A percentile compares a stretch with the other conserved stretches of the same genome.
These are phyloP conservation scores for Acrobasis suavella DNA, from an alignment of 2,888 invertebrate species.

Conservation along the genomic window DNA sequence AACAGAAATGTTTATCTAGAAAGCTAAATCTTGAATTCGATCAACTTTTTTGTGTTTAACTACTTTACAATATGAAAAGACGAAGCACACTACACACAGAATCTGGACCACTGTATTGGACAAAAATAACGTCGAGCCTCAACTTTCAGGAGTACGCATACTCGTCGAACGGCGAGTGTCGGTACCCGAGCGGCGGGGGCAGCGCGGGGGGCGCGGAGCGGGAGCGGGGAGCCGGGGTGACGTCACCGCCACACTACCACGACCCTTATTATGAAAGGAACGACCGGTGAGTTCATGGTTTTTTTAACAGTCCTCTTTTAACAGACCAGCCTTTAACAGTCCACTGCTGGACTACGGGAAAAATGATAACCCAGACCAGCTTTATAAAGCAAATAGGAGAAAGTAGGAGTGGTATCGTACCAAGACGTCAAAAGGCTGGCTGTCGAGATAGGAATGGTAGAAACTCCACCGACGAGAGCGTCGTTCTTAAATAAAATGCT, in stretches of 20 bases:
- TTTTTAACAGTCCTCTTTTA: background rate
- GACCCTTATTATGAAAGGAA: conserved; percentile 52
- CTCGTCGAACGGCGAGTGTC: conserved; percentile 61
- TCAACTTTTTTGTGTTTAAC: no score
- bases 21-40: no score
- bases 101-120: background rate
- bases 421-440: no score
- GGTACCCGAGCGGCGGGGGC: conserved; percentile 39
- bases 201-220: conserved; percentile 22
- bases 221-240: conserved; percentile 15
- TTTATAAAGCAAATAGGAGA: no score
- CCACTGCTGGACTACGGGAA: background rate
- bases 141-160: conserved; percentile 62
- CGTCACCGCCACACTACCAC: conserved; percentile 49
- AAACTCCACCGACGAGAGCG: no score
- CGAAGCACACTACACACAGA: no score
- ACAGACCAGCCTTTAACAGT: background rate
- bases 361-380: no score
- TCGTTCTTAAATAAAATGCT: no score
- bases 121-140: background rate
- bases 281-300: conserved; percentile 44
- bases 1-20: no score
- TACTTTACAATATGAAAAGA: no score
- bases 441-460: no score
- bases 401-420: no score